phyloP scores from a whole-genome alignment of 2,113 vertebrate species.

The Dicentrarchus labrax region DNA sequence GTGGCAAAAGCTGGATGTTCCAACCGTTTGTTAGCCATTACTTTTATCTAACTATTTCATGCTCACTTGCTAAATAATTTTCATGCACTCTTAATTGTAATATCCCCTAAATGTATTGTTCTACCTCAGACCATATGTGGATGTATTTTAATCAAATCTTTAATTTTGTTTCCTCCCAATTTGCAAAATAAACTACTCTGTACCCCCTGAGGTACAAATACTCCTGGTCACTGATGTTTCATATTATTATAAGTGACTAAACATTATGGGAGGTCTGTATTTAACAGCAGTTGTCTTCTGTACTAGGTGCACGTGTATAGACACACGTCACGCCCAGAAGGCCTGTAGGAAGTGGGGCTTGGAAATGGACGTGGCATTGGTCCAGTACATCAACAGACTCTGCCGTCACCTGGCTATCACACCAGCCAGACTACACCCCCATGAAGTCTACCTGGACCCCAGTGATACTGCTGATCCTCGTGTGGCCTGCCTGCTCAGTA shows the following conservation, averaged over 20 bases:
- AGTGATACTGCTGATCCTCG: constrained; percentile 91
- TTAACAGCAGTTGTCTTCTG: constrained; percentile 18
- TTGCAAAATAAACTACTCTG: no score
- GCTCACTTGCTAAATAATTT: no score
- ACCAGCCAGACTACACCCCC: constrained; percentile 93
- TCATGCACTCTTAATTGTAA: no score
- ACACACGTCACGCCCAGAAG: constrained; percentile 94
- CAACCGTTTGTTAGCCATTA: no score
- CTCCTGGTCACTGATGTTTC: not conserved
- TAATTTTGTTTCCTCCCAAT: no score
- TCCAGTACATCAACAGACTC: constrained; percentile 94
- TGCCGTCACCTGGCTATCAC: constrained; percentile 98
- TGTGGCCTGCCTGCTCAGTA: constrained; percentile 91
- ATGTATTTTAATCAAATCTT: no score
- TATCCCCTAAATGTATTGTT: no score
- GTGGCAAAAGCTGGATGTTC: no score
- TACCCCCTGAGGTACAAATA: no score
- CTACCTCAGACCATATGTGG: no score
- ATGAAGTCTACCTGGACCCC: constrained; percentile 95
- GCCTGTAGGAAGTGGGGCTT: constrained; percentile 94
- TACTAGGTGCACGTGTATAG: constrained; percentile 93
- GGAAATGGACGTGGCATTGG: constrained; percentile 96
- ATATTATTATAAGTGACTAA: not conserved
- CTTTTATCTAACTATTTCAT: no score
- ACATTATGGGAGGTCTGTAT: not conserved